phyloP scores from a whole-genome alignment of 2,797 vertebrate species.

The Tragelaphus eurycerus region DNA sequence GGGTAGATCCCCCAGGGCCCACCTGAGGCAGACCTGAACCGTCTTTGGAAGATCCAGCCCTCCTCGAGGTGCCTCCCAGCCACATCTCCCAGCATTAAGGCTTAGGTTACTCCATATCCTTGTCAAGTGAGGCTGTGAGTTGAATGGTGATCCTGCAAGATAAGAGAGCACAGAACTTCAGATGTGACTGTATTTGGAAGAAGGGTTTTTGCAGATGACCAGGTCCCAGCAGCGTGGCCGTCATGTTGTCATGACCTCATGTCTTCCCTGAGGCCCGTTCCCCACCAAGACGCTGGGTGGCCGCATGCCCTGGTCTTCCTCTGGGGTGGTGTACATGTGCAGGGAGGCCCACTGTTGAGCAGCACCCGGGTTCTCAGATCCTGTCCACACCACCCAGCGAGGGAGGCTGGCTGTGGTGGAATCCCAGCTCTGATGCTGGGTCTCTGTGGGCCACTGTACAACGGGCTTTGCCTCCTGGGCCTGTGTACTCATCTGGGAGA shows the following conservation, averaged over 20 bases:
- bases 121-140: neutral
- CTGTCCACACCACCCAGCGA: neutral
- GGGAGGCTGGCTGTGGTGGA: neutral
- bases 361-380: accelerated
- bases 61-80: accelerated
- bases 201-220: neutral
- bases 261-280: neutral
- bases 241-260: neutral
- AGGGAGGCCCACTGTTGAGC: neutral
- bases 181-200: neutral
- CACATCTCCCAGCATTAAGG: neutral
- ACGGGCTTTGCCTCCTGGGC: neutral
- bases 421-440: neutral
- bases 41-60: accelerated
- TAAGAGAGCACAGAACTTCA: neutral
- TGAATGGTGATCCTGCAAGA: neutral
- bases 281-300: neutral
- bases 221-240: accelerated
- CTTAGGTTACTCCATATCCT: neutral
- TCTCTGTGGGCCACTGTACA: neutral
- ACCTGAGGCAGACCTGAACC: neutral
- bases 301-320: accelerated
- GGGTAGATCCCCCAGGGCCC: too few relatives aligned
- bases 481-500: neutral
- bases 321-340: accelerated